Base-by-base conservation (phyloP, 2,113 vertebrate species). In the Pterocles burchelli region DNA sequence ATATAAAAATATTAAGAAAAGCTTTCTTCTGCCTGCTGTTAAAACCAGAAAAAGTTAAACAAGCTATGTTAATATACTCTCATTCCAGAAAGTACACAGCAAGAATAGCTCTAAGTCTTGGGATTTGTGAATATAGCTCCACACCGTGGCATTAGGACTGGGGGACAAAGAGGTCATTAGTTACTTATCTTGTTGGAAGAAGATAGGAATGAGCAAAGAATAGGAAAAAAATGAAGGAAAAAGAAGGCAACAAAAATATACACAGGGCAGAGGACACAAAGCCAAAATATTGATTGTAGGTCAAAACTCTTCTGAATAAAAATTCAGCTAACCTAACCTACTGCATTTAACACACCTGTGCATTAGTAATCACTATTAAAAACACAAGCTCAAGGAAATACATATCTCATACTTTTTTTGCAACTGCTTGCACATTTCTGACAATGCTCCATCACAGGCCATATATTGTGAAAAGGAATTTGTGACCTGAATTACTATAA, bases 31-130 rank as follows among this genome's bases (percentile, higher is more conserved):
- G 71, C 62, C 74, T 76, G 81, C 74, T 89, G 93, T 70, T 91
- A 87, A 91, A 91, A 92, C 31, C 41, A 88, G 74, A 28, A 88
- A 82, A 96, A 92, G 48, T 34, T 68, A 85, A 95, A 91, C 36
- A 86, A 89, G 38, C 33, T 31, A 11, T 52, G 31, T 17, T 84
- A 71, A 81, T 71, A 75, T 19, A 45, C 45, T 75, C 34, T 61
- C 26, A n/a, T 72, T 79, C 38, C 62, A 79, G 68, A 92, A 91
- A 54, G 33, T 77, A 82, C 29, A 31, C 17, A 67, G 54, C 18
- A 66, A 70, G 49, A 79, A 54, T 38, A 68, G 0, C 0, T 62
- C 51, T n/a, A 48, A 43, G 57, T 89, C 59, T 74, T 21, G 22
- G 31, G 59, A 88, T 74, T 43, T 81, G 17, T 67, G 34, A 80